These are phyloP conservation scores for Grantiella picta DNA, from an alignment of 2,113 vertebrate species.

Conservation along the genomic window DNA sequence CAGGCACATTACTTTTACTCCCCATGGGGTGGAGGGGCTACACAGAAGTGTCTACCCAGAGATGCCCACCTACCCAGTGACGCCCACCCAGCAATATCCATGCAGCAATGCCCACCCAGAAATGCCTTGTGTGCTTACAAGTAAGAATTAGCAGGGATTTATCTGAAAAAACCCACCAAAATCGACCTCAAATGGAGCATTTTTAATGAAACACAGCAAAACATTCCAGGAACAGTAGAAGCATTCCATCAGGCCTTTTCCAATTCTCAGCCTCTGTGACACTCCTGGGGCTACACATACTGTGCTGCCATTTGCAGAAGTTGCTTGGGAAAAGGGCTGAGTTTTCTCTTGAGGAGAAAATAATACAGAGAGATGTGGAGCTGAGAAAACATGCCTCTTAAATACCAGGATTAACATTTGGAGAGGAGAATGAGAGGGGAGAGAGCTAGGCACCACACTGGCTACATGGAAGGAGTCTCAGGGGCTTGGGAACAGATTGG, in stretches of 20 bases:
- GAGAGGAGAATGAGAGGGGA: background rate
- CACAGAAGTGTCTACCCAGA: background rate
- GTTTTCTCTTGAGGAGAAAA: background rate
- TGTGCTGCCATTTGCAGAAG: background rate
- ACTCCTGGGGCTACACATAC: background rate
- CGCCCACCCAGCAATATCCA: background rate
- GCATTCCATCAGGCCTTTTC: background rate
- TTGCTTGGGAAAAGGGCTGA: background rate
- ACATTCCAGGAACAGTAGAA: background rate
- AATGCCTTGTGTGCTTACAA: background rate
- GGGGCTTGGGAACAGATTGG: background rate
- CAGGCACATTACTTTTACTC: background rate
- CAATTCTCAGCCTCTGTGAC: background rate
- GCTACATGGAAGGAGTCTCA: rapidly evolving
- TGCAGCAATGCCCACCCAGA: background rate
- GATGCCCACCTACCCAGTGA: background rate
- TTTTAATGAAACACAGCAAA: background rate
- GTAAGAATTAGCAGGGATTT: background rate
- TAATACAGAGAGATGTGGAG: background rate
- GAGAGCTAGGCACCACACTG: rapidly evolving
- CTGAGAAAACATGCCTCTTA: background rate
- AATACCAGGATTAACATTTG: background rate
- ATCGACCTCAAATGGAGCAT: background rate
- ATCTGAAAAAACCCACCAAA: background rate
- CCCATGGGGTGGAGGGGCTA: too few relatives aligned